Evolutionary conservation across 2,113 vertebrate genomes (phyloP), one percentile per base, ranked within the genome.

Genomic region (Acrocephalus arundinaceus): DNA sequence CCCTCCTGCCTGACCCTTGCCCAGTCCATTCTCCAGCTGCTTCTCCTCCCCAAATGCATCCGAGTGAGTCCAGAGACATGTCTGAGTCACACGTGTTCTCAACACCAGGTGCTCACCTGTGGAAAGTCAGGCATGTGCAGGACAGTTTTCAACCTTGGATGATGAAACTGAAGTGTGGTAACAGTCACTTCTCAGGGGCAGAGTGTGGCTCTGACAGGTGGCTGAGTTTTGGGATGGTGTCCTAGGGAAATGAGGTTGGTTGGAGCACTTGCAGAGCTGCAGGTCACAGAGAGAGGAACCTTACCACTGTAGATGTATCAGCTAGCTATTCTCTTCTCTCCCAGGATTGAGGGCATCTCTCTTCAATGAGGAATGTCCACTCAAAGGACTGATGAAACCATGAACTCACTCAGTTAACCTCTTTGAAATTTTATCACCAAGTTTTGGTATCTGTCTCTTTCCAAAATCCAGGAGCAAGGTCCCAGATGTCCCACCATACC

Each of bases 101-200:
- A 25, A 25, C 39, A 23, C 17, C 15, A 24, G n/a, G 4, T 19
- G 13, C 15, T 62, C 51, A 16, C 1, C 0, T 5, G 11, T 4
- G 25, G 46, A 68, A 68, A 52, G 13, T 28, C 55, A 49, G 45
- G 6, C 10, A 5, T 0, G 2, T 13, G 13, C 25, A 61, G 30
- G 46, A 55, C 13, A 18, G 5, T 41, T 72, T 71, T 14, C 61
- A 72, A 28, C 65, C 35, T 37, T 41, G 46, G 15, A 7, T 20
- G 51, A 31, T 11, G 9, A 6, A 68, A 39, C 33, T 67, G 52
- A 66, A 55, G 16, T 4, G 45, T 22, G 37, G 35, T 51, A 8
- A 9, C 24, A 35, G 48, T 2, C 55, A 18, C 41, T 82, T 33
- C 52, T 55, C 12, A 28, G 62, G 68, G 41, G 11, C 17, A 45